These are phyloP conservation scores for Nesogale talazaci DNA, from an alignment of 2,113 vertebrate species.

Conservation along the genomic window DNA sequence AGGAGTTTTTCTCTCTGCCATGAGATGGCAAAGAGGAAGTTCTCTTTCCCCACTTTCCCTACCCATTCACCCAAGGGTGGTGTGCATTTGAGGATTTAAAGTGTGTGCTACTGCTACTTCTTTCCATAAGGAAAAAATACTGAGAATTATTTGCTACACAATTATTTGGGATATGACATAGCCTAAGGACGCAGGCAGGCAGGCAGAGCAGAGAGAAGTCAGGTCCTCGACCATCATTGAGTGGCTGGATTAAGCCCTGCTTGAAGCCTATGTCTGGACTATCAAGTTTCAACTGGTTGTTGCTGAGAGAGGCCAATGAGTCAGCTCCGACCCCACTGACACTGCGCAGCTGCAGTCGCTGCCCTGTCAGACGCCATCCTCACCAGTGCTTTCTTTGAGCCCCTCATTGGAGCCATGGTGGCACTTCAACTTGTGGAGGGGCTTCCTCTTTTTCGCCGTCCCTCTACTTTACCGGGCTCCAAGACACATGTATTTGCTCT, in stretches of 20 bases:
- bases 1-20: neutral
- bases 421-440: too few relatives aligned
- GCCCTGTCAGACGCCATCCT: too few relatives aligned
- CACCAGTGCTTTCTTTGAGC: too few relatives aligned
- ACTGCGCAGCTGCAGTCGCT: too few relatives aligned
- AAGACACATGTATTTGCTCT: too few relatives aligned
- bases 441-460: too few relatives aligned
- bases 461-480: too few relatives aligned
- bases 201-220: neutral
- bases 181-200: neutral
- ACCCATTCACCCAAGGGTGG: too few relatives aligned
- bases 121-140: neutral
- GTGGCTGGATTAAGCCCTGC: neutral
- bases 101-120: neutral
- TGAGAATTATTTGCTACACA: neutral
- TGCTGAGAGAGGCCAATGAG: too few relatives aligned
- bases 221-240: neutral
- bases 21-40: neutral
- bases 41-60: neutral
- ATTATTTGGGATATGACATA: fast-evolving
- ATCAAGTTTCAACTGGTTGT: neutral
- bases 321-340: too few relatives aligned
- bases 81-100: neutral
- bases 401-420: too few relatives aligned
- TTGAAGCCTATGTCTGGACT: neutral